These are phyloP conservation scores for Dinothrombium tinctorium DNA, from an alignment of 1,140 invertebrate species.

Conservation along the genomic window DNA sequence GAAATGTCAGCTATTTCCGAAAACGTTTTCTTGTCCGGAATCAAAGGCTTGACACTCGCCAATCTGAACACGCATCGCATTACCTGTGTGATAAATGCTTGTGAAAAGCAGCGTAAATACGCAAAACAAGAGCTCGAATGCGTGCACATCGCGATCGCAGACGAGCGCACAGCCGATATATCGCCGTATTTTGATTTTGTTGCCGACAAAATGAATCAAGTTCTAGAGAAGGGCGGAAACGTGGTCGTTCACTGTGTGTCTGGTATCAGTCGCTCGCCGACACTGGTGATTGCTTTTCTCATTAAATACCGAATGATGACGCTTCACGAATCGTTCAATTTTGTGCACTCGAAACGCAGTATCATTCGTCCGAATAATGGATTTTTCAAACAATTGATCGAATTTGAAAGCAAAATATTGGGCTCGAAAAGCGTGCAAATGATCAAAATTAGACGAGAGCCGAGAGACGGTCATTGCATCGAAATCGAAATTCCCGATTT, in stretches of 20 bases:
- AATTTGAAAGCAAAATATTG: constrained; percentile 6
- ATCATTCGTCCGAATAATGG: constrained; percentile 8
- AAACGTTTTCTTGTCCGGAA: too few relatives aligned
- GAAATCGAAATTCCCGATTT: constrained; percentile 9
- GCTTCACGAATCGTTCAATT: constrained; percentile 39
- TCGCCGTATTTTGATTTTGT: constrained; percentile 3
- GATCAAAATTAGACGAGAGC: constrained; percentile 1
- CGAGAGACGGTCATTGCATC: too few relatives aligned
- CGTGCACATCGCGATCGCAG: too few relatives aligned
- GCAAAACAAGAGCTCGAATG: too few relatives aligned
- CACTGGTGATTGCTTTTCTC: constrained; percentile 59
- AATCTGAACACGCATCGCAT: too few relatives aligned
- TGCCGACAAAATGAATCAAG: constrained; percentile 5
- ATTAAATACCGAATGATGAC: constrained; percentile 55
- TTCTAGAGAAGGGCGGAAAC: neutral
- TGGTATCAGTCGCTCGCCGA: constrained; percentile 59
- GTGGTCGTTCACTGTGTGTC: constrained; percentile 61
- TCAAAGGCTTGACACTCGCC: too few relatives aligned
- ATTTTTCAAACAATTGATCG: constrained; percentile 20
- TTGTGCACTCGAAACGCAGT: neutral
- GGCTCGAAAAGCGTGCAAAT: constrained; percentile 5
- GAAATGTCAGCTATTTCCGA: too few relatives aligned
- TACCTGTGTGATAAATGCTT: too few relatives aligned
- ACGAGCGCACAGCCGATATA: neutral
- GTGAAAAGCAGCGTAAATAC: too few relatives aligned